A percentile compares a stretch with the other conserved stretches of the same genome.
Evolutionary conservation across 2,113 vertebrate species (phyloP).

Genomic region (Daphoenositta chrysoptera): DNA sequence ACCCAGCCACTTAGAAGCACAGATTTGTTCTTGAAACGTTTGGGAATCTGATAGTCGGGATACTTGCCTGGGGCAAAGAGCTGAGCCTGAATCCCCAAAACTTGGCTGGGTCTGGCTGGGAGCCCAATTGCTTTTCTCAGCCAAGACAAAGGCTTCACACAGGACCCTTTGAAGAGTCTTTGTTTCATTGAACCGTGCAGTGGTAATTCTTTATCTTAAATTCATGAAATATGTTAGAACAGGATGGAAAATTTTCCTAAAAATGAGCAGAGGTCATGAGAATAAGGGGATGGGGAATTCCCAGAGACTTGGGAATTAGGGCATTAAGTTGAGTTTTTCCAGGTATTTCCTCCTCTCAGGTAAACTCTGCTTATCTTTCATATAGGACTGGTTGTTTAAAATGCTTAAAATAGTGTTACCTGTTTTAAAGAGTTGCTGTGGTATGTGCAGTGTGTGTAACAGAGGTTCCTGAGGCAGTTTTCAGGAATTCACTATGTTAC

Average conservation of each 20-base stretch:
- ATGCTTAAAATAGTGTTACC: not conserved
- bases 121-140: slow-evolving; percentile 32
- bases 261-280: not conserved
- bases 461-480: not conserved
- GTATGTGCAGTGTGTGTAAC: not conserved
- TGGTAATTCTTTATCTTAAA: slow-evolving; percentile 2
- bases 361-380: not conserved
- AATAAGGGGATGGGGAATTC: not conserved
- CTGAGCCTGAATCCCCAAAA: not conserved
- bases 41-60: not conserved
- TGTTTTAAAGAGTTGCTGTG: not conserved
- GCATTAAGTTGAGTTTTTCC: not conserved
- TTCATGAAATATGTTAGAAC: not conserved
- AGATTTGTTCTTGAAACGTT: not conserved
- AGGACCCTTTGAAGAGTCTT: slow-evolving; percentile 31
- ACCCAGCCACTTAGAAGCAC: not conserved
- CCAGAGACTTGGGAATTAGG: not conserved
- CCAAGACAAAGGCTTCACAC: not conserved
- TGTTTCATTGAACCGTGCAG: not conserved
- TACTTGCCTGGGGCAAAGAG: not conserved
- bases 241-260: not conserved
- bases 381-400: not conserved
- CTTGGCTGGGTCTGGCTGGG: not conserved
- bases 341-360: not conserved
- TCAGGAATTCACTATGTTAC: not conserved